Evolutionary conservation across 2,888 invertebrate genomes (phyloP).

Genomic region (Platycheirus albimanus): DNA sequence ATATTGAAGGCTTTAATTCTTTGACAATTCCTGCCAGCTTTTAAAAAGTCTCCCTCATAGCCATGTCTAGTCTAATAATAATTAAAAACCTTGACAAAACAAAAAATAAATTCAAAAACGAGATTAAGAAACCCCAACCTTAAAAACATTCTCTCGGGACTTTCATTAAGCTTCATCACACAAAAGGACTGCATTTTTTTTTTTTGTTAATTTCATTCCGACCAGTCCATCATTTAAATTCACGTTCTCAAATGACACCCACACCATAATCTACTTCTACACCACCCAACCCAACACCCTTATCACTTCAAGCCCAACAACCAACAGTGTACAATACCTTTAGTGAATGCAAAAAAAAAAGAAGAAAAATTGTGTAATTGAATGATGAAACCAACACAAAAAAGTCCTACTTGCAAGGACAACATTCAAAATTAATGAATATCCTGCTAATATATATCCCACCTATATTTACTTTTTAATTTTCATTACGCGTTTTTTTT

Average conservation of each 20-base stretch:
- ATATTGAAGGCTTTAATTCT: neutral
- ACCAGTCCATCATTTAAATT: slow-evolving; percentile 47
- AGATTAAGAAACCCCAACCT: slow-evolving; percentile 50
- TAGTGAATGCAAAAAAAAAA: neutral
- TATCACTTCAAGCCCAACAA: slow-evolving; percentile 55
- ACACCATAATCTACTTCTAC: neutral
- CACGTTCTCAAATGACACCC: slow-evolving; percentile 60
- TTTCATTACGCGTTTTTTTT: slow-evolving; percentile 60
- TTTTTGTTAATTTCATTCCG: neutral
- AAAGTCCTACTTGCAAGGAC: slow-evolving; percentile 51
- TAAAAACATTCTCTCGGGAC: slow-evolving; percentile 44
- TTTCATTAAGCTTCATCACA: slow-evolving; percentile 48
- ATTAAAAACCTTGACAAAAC: slow-evolving; percentile 17
- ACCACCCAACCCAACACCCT: slow-evolving; percentile 52
- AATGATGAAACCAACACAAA: slow-evolving; percentile 69
- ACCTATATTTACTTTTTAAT: slow-evolving; percentile 74
- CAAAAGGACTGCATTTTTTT: slow-evolving; percentile 22
- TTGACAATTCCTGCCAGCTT: neutral
- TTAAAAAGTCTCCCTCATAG: neutral
- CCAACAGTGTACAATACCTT: neutral
- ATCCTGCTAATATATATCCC: slow-evolving; percentile 71
- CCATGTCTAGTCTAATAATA: neutral
- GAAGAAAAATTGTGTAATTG: slow-evolving; percentile 58
- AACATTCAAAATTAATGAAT: slow-evolving; percentile 70
- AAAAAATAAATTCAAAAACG: slow-evolving; percentile 17